Conservation (phyloP, 2,113 vertebrate species). For the Motacilla tschutschensis region DNA sequence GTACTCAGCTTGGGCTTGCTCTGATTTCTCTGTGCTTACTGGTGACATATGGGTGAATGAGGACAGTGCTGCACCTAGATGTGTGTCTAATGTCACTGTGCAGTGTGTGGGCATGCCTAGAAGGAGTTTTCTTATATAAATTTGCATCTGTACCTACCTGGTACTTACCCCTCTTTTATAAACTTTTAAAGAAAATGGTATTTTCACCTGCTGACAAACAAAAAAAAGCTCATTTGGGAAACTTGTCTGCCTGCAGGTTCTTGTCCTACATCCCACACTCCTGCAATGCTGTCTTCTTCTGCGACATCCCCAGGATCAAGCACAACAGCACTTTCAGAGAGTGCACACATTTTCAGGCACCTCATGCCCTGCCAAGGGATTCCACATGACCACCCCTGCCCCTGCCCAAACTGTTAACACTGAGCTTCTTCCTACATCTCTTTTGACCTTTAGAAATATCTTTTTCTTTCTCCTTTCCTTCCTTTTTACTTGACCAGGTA, state of each 20-base stretch:
- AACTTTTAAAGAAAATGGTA: neutral
- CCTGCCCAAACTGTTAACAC: neutral
- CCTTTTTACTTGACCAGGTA: neutral
- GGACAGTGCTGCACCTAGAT: neutral
- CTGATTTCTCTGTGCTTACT: neutral
- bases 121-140: neutral
- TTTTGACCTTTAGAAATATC: neutral
- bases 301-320: neutral
- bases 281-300: neutral
- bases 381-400: fast-evolving
- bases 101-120: neutral
- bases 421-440: neutral
- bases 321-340: neutral
- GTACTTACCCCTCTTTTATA: neutral
- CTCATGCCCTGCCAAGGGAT: neutral
- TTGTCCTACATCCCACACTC: neutral
- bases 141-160: neutral
- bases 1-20: neutral
- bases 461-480: neutral
- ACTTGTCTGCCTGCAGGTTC: neutral
- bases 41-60: neutral
- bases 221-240: neutral
- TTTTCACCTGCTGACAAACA: neutral
- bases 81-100: neutral
- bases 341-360: neutral